Evolutionary conservation across 2,888 invertebrate species (phyloP).

Genomic region (Acanthosepion esculentum): DNA sequence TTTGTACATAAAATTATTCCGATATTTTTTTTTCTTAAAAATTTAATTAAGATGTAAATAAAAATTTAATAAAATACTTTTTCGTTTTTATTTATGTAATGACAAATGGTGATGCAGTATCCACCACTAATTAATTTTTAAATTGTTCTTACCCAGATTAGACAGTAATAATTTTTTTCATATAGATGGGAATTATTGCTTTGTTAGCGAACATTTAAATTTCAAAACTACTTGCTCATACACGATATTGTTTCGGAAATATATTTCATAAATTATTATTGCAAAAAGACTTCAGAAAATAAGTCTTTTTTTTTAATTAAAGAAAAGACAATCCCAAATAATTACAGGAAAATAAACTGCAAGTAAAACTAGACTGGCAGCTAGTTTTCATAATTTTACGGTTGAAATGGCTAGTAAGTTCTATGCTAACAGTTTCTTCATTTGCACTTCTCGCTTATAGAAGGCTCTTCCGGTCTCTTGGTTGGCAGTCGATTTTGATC

Average conservation of each 20-base stretch:
- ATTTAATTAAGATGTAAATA: not conserved
- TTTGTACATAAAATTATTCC: not conserved
- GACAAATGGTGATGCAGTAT: not conserved
- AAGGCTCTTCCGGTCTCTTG: too few species aligned
- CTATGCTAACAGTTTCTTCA: too few species aligned
- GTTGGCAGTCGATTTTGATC: too few species aligned
- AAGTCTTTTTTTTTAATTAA: not conserved
- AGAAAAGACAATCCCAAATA: not conserved
- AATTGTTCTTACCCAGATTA: not conserved
- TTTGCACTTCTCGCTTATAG: too few species aligned
- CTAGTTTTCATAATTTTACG: too few species aligned
- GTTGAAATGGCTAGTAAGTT: too few species aligned
- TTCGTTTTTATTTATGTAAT: not conserved
- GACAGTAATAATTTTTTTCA: not conserved
- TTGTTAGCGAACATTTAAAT: too few species aligned
- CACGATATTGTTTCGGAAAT: too few species aligned
- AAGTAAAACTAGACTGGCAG: too few species aligned
- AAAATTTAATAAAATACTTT: not conserved
- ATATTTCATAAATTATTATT: not conserved
- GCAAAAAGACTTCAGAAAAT: not conserved
- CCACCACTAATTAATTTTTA: not conserved
- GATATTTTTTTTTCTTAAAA: not conserved
- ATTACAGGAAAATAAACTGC: not conserved
- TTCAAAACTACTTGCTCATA: too few species aligned
- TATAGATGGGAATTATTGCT: too few species aligned